phyloP scores from a whole-genome alignment of 2,113 vertebrate genomes.

The Gallinago media region DNA sequence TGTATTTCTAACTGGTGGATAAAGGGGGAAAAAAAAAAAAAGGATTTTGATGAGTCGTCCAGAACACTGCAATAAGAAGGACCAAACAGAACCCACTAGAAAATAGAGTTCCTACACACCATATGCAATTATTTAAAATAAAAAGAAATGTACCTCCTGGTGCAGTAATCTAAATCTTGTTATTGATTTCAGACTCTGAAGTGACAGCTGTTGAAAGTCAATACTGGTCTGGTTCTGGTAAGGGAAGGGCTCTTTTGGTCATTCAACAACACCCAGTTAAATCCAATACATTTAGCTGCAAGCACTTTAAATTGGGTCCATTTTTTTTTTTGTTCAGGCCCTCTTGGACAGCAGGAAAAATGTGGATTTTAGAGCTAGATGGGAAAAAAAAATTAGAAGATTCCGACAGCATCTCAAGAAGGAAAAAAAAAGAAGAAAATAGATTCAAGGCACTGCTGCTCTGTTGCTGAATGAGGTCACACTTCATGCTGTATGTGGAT shows the following conservation, averaged over 20 bases:
- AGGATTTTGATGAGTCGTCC: rapidly evolving
- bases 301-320: not conserved
- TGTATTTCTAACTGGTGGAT: not conserved
- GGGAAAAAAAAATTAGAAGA: not conserved
- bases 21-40: not conserved
- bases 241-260: not conserved
- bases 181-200: not conserved
- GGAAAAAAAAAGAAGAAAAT: not conserved
- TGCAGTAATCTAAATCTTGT: not conserved
- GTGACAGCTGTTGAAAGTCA: not conserved
- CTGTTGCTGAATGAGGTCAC: not conserved
- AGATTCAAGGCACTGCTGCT: slow-evolving; percentile 1
- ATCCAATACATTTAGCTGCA: not conserved
- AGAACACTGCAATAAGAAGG: not conserved
- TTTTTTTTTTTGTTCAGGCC: not conserved
- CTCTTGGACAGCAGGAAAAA: not conserved
- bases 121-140: not conserved
- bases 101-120: not conserved
- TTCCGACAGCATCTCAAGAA: not conserved
- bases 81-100: not conserved
- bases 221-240: not conserved
- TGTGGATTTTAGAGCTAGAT: not conserved
- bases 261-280: not conserved
- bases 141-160: not conserved
- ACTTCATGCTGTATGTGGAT: not conserved